Evolutionary conservation across 2,888 invertebrate genomes (phyloP), one percentile per base, ranked within the genome.

Genomic region (Xestobium rufovillosum): DNA sequence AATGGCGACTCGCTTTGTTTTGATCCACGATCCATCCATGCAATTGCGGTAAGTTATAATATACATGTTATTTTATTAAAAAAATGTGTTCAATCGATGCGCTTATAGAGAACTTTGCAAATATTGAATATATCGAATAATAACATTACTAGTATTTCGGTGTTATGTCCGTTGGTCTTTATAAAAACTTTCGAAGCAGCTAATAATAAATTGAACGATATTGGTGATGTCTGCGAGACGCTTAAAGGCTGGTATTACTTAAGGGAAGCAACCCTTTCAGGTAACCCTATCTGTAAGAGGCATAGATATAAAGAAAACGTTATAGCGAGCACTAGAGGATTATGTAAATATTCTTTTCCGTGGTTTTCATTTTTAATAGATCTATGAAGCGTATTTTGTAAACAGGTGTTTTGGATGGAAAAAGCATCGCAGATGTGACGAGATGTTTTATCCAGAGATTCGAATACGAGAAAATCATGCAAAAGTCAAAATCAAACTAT

Each of bases 261-360:
- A 17, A 68, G 67, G 26, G 72, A 75, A 37, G 61, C 72, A 0
- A 72, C 70, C 44, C 71, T 83, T 36, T 62, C 59, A 26, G 78
- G 74, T 1, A 83, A 83, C 58, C 78, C 80, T 1, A 72, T 83
- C 48, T 69, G 72, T 1, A 73, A 68, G 48, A 68, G 69, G 44
- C 75, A 75, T 51, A 70, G 78, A 38, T 84, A 80, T 52, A 73
- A 76, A 49, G 82, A 83, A 60, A 76, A 72, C 37, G 63, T 83
- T 6, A 78, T 80, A 34, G 77, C 76, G 2, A 72, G 73, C 53
- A 74, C 76, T 43, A 61, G 70, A 23, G 68, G 69, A 45, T 61
- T 82, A 48, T 70, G 81, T 80, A 65, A 60, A 66, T 59, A 42
- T 16, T 17, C n/a, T n/a, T n/a, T n/a, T n/a, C n/a, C n/a, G n/a